Base-by-base conservation (phyloP, 2,888 invertebrate genomes). In the Agrotis clavis region DNA sequence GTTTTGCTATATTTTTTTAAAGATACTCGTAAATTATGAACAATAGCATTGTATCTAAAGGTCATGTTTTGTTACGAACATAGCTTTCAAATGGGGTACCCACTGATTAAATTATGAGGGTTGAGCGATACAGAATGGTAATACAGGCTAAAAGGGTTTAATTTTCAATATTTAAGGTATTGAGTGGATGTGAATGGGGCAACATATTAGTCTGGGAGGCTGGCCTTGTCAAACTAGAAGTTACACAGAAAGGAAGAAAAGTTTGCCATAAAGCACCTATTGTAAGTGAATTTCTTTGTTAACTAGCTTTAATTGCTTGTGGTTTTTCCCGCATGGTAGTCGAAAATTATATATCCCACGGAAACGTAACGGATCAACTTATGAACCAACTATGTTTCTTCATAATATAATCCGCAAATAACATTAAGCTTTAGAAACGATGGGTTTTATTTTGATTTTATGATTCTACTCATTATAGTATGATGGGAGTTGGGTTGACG, bases 121-220 rank as follows among this genome's bases (percentile, higher is more conserved):
- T 30, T 21, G 13, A 57, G 41, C 18, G 2, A 56, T 72, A 21
- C 18, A 60, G 14, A 48, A 47, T 25, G 4, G 21, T 13, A 25
- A 18, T 41, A 21, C 7, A 14, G 41, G 11, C 41, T 41, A 64
- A 21, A 11, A 35, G 2, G 0, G 2, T 21, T 50, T 19, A 45
- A 45, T 54, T 19, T 64, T 59, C 14, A 18, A 51, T 74, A 25
- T 21, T 64, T 25, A 83, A 98, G 98, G 97, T 98, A 0, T 94
- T 99, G 53, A 98, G 99, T 0, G 98, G 99, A 1, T 98, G 98
- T 86, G 98, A 98, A 87, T 99, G 99, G 99, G 99, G 99, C 0
- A 99, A 99, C 91, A 97, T 99, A 89, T 94, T 99, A 54, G 96
- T 99, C 0, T 99, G 99, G 99, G 98, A 99, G 87, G 98, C 97